These are phyloP conservation scores for Thunnus maccoyii DNA, from an alignment of 2,113 vertebrate genomes.

Conservation along the genomic window DNA sequence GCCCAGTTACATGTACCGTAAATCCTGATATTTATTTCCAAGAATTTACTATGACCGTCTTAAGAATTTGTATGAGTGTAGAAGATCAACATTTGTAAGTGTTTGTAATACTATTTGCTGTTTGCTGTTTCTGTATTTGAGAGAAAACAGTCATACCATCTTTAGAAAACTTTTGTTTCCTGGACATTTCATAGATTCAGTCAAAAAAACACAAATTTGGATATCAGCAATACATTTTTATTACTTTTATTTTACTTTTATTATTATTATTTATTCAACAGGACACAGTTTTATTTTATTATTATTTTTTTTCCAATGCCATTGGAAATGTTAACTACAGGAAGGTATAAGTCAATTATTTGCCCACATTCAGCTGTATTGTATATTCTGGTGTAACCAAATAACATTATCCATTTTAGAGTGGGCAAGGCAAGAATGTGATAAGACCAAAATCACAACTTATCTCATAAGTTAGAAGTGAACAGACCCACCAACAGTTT, in stretches of 20 bases:
- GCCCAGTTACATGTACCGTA: neutral
- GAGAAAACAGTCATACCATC: neutral
- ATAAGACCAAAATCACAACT: slow-evolving; percentile 33
- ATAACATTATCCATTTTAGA: slow-evolving; percentile 49
- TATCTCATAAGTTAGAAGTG: slow-evolving; percentile 19
- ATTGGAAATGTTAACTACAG: neutral
- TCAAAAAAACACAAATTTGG: neutral
- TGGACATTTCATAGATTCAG: too few species aligned
- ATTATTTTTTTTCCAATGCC: neutral
- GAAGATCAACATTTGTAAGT: neutral
- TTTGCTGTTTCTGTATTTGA: neutral
- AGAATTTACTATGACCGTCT: too few species aligned
- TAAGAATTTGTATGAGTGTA: neutral
- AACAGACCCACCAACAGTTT: neutral
- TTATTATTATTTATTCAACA: neutral
- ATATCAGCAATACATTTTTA: neutral
- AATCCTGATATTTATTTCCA: neutral
- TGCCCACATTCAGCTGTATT: slow-evolving; percentile 15
- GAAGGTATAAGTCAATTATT: slow-evolving; percentile 20
- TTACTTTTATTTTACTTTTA: neutral
- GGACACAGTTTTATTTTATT: too few species aligned
- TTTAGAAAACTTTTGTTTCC: too few species aligned
- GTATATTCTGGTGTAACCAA: slow-evolving; percentile 65
- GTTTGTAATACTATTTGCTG: too few species aligned
- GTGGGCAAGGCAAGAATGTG: slow-evolving; percentile 41